Base-by-base conservation (phyloP, 1,140 invertebrate genomes). In the Pseudomyrmex gracilis region DNA sequence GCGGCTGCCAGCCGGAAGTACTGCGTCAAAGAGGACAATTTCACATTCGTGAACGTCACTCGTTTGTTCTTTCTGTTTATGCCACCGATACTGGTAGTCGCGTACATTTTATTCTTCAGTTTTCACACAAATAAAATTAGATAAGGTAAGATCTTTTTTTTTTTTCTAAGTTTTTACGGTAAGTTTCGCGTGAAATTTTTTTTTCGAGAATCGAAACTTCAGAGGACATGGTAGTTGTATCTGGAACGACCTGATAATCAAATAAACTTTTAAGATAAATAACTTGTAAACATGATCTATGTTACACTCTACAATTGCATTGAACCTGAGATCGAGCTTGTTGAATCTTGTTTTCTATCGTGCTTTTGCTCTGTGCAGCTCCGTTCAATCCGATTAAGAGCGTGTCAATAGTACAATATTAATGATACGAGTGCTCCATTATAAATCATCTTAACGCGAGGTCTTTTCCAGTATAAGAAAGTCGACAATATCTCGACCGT, bases 1-100 rank as follows among this genome's bases (percentile, higher is more conserved):
- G 90, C 91, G 13, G 92, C 92, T 20, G 78, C 90, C 10, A 74
- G 87, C 9, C 89, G 71, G 61, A 93, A 91, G 64, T 83, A 92
- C 73, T 92, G 92, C 73, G 87, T 89, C 47, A 85, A 91, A 58
- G 88, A 92, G 34, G 47, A 15, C n/a, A 91, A 88, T 73, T 60
- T 90, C 13, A 85, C 51, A 49, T 66, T 91, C n/a, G 73, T 92
- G 2, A 87, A 74, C 57, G 88, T 82, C 55, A 90, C 90, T 63
- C 80, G 17, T 76, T 63, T 45, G 10, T 78, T 74, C 49, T 90
- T 82, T 1, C 85, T 55, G 57, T 71, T 55, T 9, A 3, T 17
- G 2, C 20, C 51, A 5, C 58, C 34, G 9, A 58, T 77, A 51
- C 10, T 90, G 12, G 9, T 85, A 22, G 68, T 45, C 60, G 49